phyloP scores from a whole-genome alignment of 2,113 vertebrate species.

The Piaya cayana region DNA sequence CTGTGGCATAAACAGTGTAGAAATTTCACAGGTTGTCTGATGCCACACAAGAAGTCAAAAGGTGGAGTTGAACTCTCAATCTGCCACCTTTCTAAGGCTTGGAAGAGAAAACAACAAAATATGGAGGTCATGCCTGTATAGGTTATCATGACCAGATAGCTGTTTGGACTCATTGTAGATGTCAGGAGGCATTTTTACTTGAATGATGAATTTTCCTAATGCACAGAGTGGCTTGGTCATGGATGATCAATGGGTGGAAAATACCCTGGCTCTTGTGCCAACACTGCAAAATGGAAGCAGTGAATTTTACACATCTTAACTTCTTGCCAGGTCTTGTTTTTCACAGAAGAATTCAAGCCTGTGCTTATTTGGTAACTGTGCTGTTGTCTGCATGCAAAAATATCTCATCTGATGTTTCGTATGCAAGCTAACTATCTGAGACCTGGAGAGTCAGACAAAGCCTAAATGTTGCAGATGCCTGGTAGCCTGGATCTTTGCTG shows the following conservation, averaged over 20 bases:
- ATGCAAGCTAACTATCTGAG: not conserved
- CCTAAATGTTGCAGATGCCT: not conserved
- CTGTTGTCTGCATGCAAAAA: not conserved
- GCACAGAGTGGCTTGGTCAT: not conserved
- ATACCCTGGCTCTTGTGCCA: not conserved
- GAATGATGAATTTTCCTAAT: not conserved
- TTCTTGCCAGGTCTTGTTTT: not conserved
- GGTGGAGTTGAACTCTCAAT: not conserved
- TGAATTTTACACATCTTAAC: not conserved
- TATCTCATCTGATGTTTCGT: not conserved
- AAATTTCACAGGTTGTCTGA: not conserved
- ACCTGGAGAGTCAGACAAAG: not conserved
- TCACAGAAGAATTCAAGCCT: not conserved
- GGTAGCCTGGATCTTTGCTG: not conserved
- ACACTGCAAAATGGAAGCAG: not conserved
- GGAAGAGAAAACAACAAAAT: not conserved
- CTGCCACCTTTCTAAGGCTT: not conserved
- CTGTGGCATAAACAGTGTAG: not conserved
- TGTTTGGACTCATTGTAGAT: not conserved
- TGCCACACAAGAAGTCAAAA: not conserved
- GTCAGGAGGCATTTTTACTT: not conserved
- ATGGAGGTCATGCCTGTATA: not conserved
- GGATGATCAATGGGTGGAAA: not conserved
- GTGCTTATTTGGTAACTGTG: not conserved
- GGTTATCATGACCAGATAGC: not conserved